A percentile compares a stretch with the other conserved stretches of the same genome.
Evolutionary conservation across 2,888 invertebrate genomes (phyloP).

Genomic region (Dysmachus trigonus): DNA sequence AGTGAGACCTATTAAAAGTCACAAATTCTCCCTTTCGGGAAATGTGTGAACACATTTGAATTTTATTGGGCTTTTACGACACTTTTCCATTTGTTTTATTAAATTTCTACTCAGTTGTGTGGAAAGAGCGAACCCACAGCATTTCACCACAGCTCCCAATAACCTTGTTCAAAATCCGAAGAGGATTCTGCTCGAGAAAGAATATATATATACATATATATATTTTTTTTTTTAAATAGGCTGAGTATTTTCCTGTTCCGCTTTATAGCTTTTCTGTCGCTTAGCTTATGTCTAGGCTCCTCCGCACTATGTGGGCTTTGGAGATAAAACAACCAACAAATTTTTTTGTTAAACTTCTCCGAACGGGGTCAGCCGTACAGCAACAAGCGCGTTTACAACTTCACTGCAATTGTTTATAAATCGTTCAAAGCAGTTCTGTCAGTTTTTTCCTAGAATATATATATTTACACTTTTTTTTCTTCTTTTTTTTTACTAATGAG

Average conservation of each 20-base stretch:
- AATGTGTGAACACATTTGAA: not conserved
- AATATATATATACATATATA: too few relatives aligned
- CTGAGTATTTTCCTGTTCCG: not conserved
- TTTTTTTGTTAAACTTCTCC: not conserved
- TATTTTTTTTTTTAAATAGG: not conserved
- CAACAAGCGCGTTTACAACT: not conserved
- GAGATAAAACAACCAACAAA: not conserved
- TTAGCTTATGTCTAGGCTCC: not conserved
- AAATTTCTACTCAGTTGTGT: not conserved
- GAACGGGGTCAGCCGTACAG: not conserved
- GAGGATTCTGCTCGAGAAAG: not conserved
- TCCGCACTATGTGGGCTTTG: not conserved
- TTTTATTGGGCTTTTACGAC: slow-evolving; percentile 1
- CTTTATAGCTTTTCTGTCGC: not conserved
- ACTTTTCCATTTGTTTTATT: slow-evolving; percentile 9
- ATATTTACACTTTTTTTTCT: not conserved
- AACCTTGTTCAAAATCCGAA: not conserved
- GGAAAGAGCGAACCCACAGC: not conserved
- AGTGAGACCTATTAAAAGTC: not conserved
- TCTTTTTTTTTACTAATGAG: not conserved
- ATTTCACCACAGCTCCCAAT: not conserved
- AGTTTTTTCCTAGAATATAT: not conserved
- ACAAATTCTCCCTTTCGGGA: not conserved
- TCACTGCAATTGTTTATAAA: not conserved
- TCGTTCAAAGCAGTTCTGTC: not conserved